Base-by-base conservation (phyloP, 2,797 vertebrate species). In the Hydrophis major region DNA sequence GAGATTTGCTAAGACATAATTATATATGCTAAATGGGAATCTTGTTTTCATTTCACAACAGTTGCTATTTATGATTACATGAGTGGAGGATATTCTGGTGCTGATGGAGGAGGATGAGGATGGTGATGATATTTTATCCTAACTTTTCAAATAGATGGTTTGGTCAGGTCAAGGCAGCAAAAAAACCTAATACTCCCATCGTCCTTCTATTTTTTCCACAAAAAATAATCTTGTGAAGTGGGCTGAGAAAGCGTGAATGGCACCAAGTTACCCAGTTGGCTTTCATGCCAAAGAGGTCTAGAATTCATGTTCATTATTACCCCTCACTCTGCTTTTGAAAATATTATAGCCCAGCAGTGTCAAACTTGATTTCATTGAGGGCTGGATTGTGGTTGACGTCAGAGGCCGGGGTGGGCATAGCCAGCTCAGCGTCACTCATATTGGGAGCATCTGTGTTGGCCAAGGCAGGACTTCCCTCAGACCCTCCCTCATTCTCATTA, bases 251-350 rank as follows among this genome's bases (percentile, higher is more conserved):
- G 8, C 0, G 0, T 42, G 74, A 78, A 22, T 22, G 37, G 20
- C 37, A 78, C 8, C 25, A 42, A 78, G 18, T 42, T 42, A 78
- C 11, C 7, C 37, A 78, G 8, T 11, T 78, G 74, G 37, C 74
- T 78, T 47, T 78, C 37, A 78, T 78, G 37, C 37, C 37, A 42
- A 78, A 78, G 37, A 78, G 4, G 37, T 22, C 37, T 47, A 42
- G 37, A 42, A 78, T 11, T 78, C 37, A 22, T 94, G 95, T 94
- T 94, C 92, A 4, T 94, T 94, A 88, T 95, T 32, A 91, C n/a
- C 90, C 94, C 96, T 96, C 95, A 95, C 96, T 96, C 97, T 93
- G 96, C 94, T 96, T 97, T 97, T 97, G 97, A 97, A 96, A 97
- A 90, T 92, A 63, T 11, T 61, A 96, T 97, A 96, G 94, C 94